Base-by-base conservation (phyloP, 1,140 invertebrate genomes). In the Tribolium madens region DNA sequence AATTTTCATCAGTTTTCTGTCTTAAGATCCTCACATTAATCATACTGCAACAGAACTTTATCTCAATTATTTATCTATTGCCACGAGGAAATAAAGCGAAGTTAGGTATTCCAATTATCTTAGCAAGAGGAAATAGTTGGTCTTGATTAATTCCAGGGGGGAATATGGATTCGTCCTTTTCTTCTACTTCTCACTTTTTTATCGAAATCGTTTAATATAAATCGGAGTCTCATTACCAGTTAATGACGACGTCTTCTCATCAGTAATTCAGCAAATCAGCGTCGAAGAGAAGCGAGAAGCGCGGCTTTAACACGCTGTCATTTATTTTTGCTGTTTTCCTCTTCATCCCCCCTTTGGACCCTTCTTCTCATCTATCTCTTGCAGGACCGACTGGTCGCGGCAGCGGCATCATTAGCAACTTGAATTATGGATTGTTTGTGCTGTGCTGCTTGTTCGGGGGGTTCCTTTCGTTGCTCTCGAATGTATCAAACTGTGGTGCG, bases 371-470 rank as follows among this genome's bases (percentile, higher is more conserved):
- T 83, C 79, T 78, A 80, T 83, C 82, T 83, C 79, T 68, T 77
- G 79, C 81, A 82, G 82, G 78, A 74, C 73, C 80, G 76, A 81
- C 76, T 83, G 82, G 82, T 78, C 79, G 48, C 75, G 82, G 79
- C 80, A 82, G 81, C 81, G 78, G 77, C 78, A 81, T 83, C 82
- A 83, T 83, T 83, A 83, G 82, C 81, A 82, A 83, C 72, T 83
- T 83, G 82, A 83, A 83, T 83, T 83, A 83, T 83, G 82, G 82
- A 82, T 83, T 83, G 80, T 83, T 82, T 82, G 80, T 76, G 70
- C 71, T 72, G 26, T 72, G 76, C 46, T 71, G 76, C 68, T 75
- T 75, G 74, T 83, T 80, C 80, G 77, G 72, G 53, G 73, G 60
- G 50, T 60, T 74, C 72, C 21, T 57, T 48, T 21, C n/a, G n/a